These are phyloP conservation scores for Hymenochirus boettgeri DNA, from an alignment of 2,113 vertebrate genomes.

Conservation along the genomic window DNA sequence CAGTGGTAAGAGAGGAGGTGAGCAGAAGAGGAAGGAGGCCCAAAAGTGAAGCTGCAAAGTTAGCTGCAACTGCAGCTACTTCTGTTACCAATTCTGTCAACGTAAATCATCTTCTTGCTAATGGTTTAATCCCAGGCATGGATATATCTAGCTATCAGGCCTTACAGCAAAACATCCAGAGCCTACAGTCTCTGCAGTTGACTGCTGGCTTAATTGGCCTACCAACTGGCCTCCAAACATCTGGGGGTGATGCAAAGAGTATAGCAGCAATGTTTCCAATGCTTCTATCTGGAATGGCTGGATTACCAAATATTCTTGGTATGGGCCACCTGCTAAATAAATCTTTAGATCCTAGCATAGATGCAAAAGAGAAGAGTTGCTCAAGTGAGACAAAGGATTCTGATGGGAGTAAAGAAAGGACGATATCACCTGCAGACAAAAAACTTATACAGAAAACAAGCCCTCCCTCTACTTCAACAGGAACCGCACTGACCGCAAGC, in stretches of 20 bases:
- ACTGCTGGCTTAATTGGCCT: slow-evolving; percentile 89
- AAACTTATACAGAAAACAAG: slow-evolving; percentile 68
- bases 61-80: slow-evolving; percentile 52
- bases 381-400: slow-evolving; percentile 55
- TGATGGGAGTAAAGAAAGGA: slow-evolving; percentile 87
- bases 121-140: slow-evolving; percentile 83
- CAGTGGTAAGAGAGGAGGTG: slow-evolving; percentile 93
- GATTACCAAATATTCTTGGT: slow-evolving; percentile 85
- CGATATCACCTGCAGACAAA: slow-evolving; percentile 71
- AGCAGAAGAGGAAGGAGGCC: slow-evolving; percentile 90
- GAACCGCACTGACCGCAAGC: slow-evolving; percentile 72
- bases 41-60: slow-evolving; percentile 79
- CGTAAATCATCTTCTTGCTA: slow-evolving; percentile 75
- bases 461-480: slow-evolving; percentile 72
- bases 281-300: slow-evolving; percentile 92
- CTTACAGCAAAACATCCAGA: slow-evolving; percentile 93
- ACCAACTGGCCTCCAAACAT: slow-evolving; percentile 68
- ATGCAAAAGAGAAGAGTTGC: slow-evolving; percentile 73
- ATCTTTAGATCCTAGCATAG: slow-evolving; percentile 64
- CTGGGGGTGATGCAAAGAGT: slow-evolving; percentile 76
- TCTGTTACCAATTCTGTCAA: slow-evolving; percentile 54
- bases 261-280: slow-evolving; percentile 94
- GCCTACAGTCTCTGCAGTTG: slow-evolving; percentile 88
- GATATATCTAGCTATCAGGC: slow-evolving; percentile 89
- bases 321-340: slow-evolving; percentile 79